Evolutionary conservation across 1,140 invertebrate species (phyloP), one percentile per base, ranked within the genome.

Genomic region (Phocides pigmalion): DNA sequence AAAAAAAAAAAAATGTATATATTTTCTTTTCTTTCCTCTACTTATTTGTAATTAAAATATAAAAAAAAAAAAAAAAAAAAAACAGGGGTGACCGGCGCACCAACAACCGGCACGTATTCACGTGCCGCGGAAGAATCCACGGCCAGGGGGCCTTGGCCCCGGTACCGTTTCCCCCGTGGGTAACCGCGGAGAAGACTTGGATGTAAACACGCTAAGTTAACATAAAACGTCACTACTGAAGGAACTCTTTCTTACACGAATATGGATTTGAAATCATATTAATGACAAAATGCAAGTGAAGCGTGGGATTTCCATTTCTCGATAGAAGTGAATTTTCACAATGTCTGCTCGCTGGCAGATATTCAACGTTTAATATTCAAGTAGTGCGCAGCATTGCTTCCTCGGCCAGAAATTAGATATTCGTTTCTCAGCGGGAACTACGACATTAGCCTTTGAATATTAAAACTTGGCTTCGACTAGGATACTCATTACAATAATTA

Each of bases 291-390:
- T 74, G 67, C 71, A 73, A 81, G 64, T 77, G 72, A 75, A 79
- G 66, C 76, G 74, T 77, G 19, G 54, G 59, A 81, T 78, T 79
- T 81, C 76, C 74, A 77, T 81, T 81, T 70, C 70, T 70, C 68
- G 75, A 76, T 79, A 56, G 63, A 53, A 75, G 74, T 74, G 74
- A 75, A 77, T 78, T 77, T 80, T 79, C 74, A 73, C 69, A 75
- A 75, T 75, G 79, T 79, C 73, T 78, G 74, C 68, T 70, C 74
- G 63, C 58, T 69, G 54, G 65, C 65, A 68, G 76, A 82, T 81
- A 77, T 79, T 79, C 76, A 75, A 46, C 72, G 76, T 74, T 83
- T 81, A 83, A 83, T 81, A 83, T 81, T 83, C 80, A 76, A 76
- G 71, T 74, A 71, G 75, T 66, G 68, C 66, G 66, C 70, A 81